phyloP scores from a whole-genome alignment of 92 coral and sea anemone genomes.

The Phenganax subtilis region DNA sequence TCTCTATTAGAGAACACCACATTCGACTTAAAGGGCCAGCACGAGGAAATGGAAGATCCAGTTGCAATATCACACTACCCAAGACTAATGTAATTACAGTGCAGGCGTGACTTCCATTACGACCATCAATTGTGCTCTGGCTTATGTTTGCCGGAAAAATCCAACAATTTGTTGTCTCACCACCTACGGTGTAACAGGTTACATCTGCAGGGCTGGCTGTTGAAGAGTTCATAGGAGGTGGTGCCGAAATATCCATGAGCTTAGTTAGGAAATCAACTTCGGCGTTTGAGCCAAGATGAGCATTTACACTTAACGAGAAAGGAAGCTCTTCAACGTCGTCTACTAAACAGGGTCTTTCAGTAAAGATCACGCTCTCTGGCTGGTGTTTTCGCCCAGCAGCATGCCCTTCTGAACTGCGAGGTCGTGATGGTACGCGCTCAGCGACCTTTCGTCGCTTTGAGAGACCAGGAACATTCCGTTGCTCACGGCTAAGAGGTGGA shows the following conservation, averaged over 20 bases:
- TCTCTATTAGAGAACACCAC: constrained; percentile 26
- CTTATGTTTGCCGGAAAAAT: constrained; percentile 19
- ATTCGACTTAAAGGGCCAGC: constrained; percentile 16
- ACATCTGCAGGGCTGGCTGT: not conserved
- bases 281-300: too few relatives aligned
- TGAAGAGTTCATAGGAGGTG: not conserved
- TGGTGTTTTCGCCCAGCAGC: too few relatives aligned
- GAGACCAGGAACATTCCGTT: too few relatives aligned
- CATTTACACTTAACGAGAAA: too few relatives aligned
- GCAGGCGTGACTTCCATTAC: constrained; percentile 25
- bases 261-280: too few relatives aligned
- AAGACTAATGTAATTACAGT: constrained; percentile 19
- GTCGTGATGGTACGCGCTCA: too few relatives aligned
- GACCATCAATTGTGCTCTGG: constrained; percentile 27
- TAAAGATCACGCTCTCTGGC: too few relatives aligned
- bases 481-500: too few relatives aligned
- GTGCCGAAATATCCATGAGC: not conserved
- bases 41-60: constrained; percentile 14
- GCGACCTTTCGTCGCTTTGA: too few relatives aligned
- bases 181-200: not conserved
- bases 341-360: too few relatives aligned
- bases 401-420: too few relatives aligned
- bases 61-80: not conserved
- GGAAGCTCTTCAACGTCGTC: too few relatives aligned
- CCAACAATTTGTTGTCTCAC: not conserved